A percentile compares a stretch with the other conserved stretches of the same genome.
Evolutionary conservation across 1,140 invertebrate species (phyloP).

Genomic region (Cotesia typhae): DNA sequence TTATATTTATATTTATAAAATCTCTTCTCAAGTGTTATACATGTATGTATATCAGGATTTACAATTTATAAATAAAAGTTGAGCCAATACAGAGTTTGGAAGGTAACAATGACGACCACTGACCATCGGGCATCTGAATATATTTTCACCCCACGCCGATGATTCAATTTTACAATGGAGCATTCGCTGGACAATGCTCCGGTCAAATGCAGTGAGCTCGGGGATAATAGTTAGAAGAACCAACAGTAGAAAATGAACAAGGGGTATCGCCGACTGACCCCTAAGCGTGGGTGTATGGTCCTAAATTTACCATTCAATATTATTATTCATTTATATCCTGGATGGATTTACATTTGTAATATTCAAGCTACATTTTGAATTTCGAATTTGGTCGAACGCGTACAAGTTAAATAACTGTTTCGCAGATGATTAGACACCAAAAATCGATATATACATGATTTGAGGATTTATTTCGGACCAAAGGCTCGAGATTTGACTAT

Average conservation of each 20-base stretch:
- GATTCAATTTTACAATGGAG: slow-evolving; percentile 63
- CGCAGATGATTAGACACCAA: too few relatives aligned
- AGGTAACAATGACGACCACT: slow-evolving; percentile 54
- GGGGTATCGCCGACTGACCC: slow-evolving; percentile 40
- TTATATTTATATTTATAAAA: too few relatives aligned
- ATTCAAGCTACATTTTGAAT: not conserved
- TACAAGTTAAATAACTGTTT: too few relatives aligned
- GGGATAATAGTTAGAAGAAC: slow-evolving; percentile 18
- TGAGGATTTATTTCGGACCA: too few relatives aligned
- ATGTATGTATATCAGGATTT: slow-evolving; percentile 24
- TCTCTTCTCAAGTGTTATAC: slow-evolving; percentile 40
- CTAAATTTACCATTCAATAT: not conserved
- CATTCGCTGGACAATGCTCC: slow-evolving; percentile 56
- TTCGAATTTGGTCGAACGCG: too few relatives aligned
- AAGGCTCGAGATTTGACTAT: not conserved
- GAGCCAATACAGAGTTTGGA: not conserved
- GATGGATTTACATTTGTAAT: not conserved
- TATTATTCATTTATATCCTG: not conserved
- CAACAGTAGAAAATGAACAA: slow-evolving; percentile 28
- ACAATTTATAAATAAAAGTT: not conserved
- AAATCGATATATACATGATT: not conserved
- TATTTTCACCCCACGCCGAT: slow-evolving; percentile 46
- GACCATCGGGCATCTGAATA: slow-evolving; percentile 59
- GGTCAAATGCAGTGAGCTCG: slow-evolving; percentile 56
- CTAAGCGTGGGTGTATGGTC: slow-evolving; percentile 50